Evolutionary conservation across 2,113 vertebrate genomes (phyloP).

Genomic region (Centropristis striata): DNA sequence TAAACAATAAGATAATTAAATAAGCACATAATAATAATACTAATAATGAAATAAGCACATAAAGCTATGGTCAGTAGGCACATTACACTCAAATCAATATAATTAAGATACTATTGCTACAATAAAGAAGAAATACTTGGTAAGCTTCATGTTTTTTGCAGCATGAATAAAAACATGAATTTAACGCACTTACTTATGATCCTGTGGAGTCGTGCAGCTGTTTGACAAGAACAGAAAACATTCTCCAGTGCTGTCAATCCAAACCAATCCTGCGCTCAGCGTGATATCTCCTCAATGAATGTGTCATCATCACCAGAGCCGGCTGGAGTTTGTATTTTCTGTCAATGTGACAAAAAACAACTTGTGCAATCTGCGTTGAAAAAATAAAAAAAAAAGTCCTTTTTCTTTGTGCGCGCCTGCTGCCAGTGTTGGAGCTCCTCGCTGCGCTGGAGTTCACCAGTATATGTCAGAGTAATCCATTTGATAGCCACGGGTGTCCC

Average conservation of each 20-base stretch:
- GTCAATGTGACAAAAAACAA: conserved; percentile 28
- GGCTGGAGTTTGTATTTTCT: conserved; percentile 28
- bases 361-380: conserved; percentile 35
- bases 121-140: too few species aligned
- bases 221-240: conserved; percentile 16
- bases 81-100: too few species aligned
- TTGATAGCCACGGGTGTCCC: conserved; percentile 53
- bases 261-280: not conserved
- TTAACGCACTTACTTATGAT: conserved; percentile 55
- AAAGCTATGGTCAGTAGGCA: too few species aligned
- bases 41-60: too few species aligned
- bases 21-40: too few species aligned
- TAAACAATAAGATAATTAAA: too few species aligned
- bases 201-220: conserved; percentile 29
- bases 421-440: conserved; percentile 30
- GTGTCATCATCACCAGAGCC: conserved; percentile 34
- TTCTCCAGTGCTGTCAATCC: conserved; percentile 22
- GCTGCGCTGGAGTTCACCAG: conserved; percentile 39
- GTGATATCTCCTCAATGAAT: conserved; percentile 25
- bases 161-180: too few species aligned
- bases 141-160: too few species aligned
- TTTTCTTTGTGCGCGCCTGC: conserved; percentile 19
- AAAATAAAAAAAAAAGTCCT: too few species aligned
- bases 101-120: too few species aligned
- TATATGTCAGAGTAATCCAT: conserved; percentile 64